Percentiles rank a stretch among this genome's conserved stretches.
These are phyloP conservation scores for Aphelinus certus DNA, from an alignment of 1,140 invertebrate genomes.

Conservation along the genomic window DNA sequence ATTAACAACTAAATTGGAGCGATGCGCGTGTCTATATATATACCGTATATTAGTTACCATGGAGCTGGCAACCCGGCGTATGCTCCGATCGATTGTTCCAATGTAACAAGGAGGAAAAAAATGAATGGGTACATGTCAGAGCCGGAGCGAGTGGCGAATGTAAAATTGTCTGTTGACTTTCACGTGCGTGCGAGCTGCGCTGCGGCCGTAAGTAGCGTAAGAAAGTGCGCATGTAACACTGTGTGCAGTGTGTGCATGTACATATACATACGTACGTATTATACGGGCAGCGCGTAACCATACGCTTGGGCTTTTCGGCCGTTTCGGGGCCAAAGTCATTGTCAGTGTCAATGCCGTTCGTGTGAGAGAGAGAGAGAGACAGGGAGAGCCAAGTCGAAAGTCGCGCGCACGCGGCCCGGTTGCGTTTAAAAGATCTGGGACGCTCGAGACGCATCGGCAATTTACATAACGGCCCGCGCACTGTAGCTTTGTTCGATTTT, in stretches of 20 bases:
- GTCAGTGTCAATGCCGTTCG: slow-evolving; percentile 48
- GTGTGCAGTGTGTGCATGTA: no score
- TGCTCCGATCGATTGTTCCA: no score
- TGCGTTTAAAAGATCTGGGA: neutral
- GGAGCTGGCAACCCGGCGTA: no score
- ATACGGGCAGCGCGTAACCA: slow-evolving; percentile 50
- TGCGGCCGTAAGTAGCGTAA: slow-evolving; percentile 27
- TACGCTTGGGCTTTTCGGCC: neutral
- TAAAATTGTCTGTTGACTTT: no score
- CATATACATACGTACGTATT: slow-evolving; percentile 41
- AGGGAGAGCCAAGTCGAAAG: slow-evolving; percentile 13
- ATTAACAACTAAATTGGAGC: no score
- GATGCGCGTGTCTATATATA: no score
- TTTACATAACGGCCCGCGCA: slow-evolving; percentile 4
- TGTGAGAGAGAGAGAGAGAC: neutral
- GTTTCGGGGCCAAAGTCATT: slow-evolving; percentile 45
- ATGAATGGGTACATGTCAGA: no score
- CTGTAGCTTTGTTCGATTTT: no score
- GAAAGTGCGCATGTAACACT: slow-evolving; percentile 62
- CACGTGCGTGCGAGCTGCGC: no score
- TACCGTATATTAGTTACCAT: no score
- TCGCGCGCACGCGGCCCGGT: slow-evolving; percentile 3
- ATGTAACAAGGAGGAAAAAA: no score
- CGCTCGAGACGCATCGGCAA: neutral
- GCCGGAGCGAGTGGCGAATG: no score